Evolutionary conservation across 64 coral and sea anemone species (phyloP), one percentile per base, ranked within the genome.

Genomic region (Acropora tenuis): DNA sequence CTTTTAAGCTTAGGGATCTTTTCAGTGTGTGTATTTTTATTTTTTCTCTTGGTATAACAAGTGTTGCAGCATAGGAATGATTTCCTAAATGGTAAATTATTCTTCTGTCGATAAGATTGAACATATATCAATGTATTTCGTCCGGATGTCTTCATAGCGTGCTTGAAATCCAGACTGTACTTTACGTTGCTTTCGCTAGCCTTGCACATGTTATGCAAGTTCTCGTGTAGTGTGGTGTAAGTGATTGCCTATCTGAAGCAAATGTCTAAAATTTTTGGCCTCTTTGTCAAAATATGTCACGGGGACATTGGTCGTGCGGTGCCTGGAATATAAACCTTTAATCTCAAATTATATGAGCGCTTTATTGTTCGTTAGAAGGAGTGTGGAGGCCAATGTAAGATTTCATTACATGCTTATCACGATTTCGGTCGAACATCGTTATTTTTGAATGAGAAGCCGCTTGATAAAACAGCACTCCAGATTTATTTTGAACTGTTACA

Each of bases 341-440:
- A 55, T 55, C 52, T 5, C 52, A 55, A 9, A 9, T 9, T 9
- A 55, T 4, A 30, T 55, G 52, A 55, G 30, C 52, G 11, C 19
- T 41, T 41, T 55, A 82, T 82, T 82, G 59, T 65, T 43, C 53
- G 63, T 50, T 20, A 41, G 43, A 80, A 55, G 48, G 4, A 8
- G 18, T n/a, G 9, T 55, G 52, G 4, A 55, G 50, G n/a, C 48
- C 17, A 18, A 18, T 79, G 43, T 50, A 41, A 30, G 48, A 59
- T 46, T 10, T 55, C 8, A 65, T 45, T 42, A 43, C 40, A 82
- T 82, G 79, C 50, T 82, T 61, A 82, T 82, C 57, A 40, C 52
- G 79, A 30, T 82, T 61, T 82, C 8, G 41, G 13, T 46, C 2
- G 53, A 43, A 46, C 59, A 8, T 40, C 41, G 8, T 17, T 82